Evolutionary conservation across 1,140 invertebrate genomes (phyloP), one percentile per base, ranked within the genome.

Genomic region (Drosophila athabasca): DNA sequence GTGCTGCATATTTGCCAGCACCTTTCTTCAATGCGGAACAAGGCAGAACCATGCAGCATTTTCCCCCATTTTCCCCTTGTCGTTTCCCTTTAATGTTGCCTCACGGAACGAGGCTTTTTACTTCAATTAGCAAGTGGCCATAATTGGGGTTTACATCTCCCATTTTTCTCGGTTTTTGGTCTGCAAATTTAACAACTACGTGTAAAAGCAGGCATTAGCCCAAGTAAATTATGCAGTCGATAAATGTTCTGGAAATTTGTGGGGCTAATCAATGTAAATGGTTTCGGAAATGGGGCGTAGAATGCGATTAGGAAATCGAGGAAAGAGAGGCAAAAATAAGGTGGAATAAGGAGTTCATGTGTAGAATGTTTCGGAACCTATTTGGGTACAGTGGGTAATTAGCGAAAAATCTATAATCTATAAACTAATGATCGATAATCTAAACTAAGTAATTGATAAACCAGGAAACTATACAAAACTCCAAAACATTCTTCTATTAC

Each of bases 101-200:
- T 19, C 15, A 43, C 26, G 65, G 58, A 48, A 58, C 51, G 19
- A 48, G 43, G 51, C 41, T 39, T 74, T 74, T 65, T 58, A 49
- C 71, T 65, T 65, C 71, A 74, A 74, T 74, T 74, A 74, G 61
- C 71, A 65, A 50, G 11, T 61, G 58, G 53, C 48, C 70, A 74
- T 65, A 74, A 74, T 74, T 74, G 69, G 35, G 66, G 66, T 45
- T 57, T 68, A 69, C 35, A 39, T 13, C 8, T 39, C 3, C 9
- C 35, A 0, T 57, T 45, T 24, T 57, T 57, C 6, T 71, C 59
- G 46, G 24, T 52, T 44, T 74, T 52, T 58, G 15, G 60, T 52
- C 31, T 26, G 58, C 59, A 65, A 74, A 74, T 74, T 73, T 57
- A 53, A 43, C 39, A 64, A 48, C 65, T 59, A 45, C 43, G 43